Evolutionary conservation across 2,113 vertebrate genomes (phyloP).

Genomic region (Sprattus sprattus): DNA sequence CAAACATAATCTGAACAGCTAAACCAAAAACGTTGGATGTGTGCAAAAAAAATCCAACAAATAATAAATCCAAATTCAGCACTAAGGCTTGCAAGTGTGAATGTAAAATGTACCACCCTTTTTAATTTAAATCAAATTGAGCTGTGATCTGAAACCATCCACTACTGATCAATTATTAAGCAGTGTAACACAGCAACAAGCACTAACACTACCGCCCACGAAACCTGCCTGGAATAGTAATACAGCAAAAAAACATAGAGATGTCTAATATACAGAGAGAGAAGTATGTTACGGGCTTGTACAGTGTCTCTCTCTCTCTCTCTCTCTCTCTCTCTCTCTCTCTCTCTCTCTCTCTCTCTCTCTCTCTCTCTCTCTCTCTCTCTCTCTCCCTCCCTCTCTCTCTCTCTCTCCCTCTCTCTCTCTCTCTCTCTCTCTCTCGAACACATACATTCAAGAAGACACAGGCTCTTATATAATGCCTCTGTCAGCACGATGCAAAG

Average conservation of each 20-base stretch:
- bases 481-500: conserved; percentile 15
- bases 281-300: background rate
- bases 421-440: background rate
- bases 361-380: background rate
- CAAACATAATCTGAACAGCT: too few relatives aligned
- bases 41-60: too few relatives aligned
- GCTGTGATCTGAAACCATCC: conserved; percentile 47
- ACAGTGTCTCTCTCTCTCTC: background rate
- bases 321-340: too few relatives aligned
- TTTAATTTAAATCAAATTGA: background rate
- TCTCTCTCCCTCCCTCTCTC: background rate
- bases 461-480: conserved; percentile 65
- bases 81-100: too few relatives aligned
- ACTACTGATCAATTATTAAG: conserved; percentile 53
- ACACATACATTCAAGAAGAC: conserved; percentile 70
- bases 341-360: background rate
- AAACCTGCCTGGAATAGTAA: background rate
- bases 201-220: conserved; percentile 1
- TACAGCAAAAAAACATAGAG: conserved; percentile 12
- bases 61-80: too few relatives aligned
- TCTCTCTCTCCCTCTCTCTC: background rate
- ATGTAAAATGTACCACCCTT: too few relatives aligned
- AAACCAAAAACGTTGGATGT: too few relatives aligned
- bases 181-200: background rate
- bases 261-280: background rate